Percentiles rank a stretch among this genome's conserved stretches.
These are phyloP conservation scores for Nymphalis polychloros DNA, from an alignment of 2,888 invertebrate species.

Conservation along the genomic window DNA sequence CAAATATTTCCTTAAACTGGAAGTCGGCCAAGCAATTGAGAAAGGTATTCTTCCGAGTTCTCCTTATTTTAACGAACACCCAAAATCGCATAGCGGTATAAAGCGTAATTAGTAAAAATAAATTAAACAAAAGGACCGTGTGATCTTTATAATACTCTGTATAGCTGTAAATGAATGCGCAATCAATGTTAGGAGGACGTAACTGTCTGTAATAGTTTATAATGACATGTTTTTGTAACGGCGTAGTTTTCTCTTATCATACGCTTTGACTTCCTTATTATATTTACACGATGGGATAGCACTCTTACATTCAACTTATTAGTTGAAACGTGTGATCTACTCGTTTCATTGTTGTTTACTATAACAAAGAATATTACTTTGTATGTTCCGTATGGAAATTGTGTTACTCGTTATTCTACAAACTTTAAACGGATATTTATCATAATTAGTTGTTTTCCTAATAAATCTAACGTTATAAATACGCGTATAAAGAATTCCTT, in stretches of 20 bases:
- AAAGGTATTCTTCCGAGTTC: slow-evolving; percentile 42
- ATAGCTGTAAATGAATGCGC: slow-evolving; percentile 36
- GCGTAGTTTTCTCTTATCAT: slow-evolving; percentile 41
- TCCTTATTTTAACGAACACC: slow-evolving; percentile 8
- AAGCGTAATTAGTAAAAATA: background rate
- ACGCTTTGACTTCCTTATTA: slow-evolving; percentile 30
- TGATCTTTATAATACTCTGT: background rate
- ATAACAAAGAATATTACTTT: slow-evolving; percentile 13
- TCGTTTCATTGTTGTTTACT: slow-evolving; percentile 8
- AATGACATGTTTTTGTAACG: slow-evolving; percentile 31
- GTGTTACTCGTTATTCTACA: background rate
- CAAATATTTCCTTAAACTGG: slow-evolving; percentile 62
- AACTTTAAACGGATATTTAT: background rate
- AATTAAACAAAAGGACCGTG: slow-evolving; percentile 1
- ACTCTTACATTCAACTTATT: slow-evolving; percentile 22
- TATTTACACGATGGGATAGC: slow-evolving; percentile 20
- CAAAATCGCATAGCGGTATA: background rate
- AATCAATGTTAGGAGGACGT: slow-evolving; percentile 39
- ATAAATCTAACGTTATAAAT: background rate
- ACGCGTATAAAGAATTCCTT: background rate
- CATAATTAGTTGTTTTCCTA: background rate
- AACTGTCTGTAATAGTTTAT: slow-evolving; percentile 33
- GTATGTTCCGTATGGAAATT: slow-evolving; percentile 18
- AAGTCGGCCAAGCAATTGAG: slow-evolving; percentile 51
- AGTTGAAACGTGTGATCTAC: slow-evolving; percentile 8